Percentiles rank a stretch among this genome's conserved stretches.
Conservation (phyloP, 2,113 vertebrate genomes). For the Gallinago jamesoni region DNA sequence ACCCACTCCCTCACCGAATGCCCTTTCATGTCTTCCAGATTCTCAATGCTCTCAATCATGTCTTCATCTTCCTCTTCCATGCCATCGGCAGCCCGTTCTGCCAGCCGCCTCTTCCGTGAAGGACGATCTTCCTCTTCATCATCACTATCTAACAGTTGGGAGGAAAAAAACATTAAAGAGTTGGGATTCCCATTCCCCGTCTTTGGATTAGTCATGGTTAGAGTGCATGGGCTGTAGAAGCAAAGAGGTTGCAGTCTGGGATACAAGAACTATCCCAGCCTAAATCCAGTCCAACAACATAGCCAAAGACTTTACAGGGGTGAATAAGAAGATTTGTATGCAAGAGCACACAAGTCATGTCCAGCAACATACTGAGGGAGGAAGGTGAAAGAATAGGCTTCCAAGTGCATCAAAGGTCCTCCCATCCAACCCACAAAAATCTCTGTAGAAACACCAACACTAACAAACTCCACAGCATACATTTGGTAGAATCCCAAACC, state of each 20-base stretch:
- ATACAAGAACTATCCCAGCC: neutral
- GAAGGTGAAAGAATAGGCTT: neutral
- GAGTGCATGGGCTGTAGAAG: neutral
- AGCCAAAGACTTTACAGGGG: neutral
- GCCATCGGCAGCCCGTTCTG: slow-evolving; percentile 88
- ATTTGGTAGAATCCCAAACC: neutral
- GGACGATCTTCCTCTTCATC: slow-evolving; percentile 94
- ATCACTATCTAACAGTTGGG: slow-evolving; percentile 83
- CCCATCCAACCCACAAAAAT: neutral
- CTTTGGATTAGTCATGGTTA: neutral
- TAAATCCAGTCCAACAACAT: rapidly evolving
- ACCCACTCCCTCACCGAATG: slow-evolving; percentile 97
- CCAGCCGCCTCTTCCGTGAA: slow-evolving; percentile 82
- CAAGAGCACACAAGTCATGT: neutral
- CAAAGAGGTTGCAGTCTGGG: neutral
- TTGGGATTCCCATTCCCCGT: neutral
- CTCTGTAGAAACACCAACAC: neutral
- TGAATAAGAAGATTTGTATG: neutral
- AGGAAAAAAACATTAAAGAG: neutral
- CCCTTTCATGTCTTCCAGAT: slow-evolving; percentile 98
- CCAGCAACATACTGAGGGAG: neutral
- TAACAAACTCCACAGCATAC: neutral
- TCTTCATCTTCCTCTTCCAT: slow-evolving; percentile 86
- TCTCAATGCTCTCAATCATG: slow-evolving; percentile 99
- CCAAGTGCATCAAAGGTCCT: neutral